These are phyloP conservation scores for Chaunax sp. DNA, from an alignment of 2,797 vertebrate species.

Conservation along the genomic window DNA sequence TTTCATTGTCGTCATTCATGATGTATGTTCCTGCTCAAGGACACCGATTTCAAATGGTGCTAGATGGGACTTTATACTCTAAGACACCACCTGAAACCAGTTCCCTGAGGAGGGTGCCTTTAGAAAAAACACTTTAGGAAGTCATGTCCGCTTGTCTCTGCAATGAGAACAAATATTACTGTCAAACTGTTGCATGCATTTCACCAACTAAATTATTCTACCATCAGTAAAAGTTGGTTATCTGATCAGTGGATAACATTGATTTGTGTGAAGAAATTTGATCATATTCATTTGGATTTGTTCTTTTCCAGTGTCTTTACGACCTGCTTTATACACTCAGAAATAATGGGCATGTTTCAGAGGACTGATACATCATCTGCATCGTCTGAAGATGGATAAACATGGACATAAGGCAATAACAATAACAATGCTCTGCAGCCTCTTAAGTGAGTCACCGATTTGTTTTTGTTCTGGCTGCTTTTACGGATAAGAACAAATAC, in stretches of 20 bases:
- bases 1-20: background rate
- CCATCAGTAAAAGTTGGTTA: background rate
- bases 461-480: conserved; percentile 6
- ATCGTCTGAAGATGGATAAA: no score
- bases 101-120: conserved; percentile 92
- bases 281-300: no score
- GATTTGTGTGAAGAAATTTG: no score
- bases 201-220: background rate
- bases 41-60: conserved; percentile 99
- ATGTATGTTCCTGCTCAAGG: conserved; percentile 91
- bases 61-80: conserved; percentile 96
- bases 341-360: no score
- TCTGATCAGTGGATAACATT: background rate
- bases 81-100: conserved; percentile 99
- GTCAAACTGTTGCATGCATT: conserved; percentile 7
- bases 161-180: conserved; percentile 19
- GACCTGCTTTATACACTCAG: no score
- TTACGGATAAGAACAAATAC: background rate
- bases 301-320: no score
- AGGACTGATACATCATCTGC: no score
- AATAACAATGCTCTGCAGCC: background rate
- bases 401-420: no score
- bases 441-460: background rate
- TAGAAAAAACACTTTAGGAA: background rate
- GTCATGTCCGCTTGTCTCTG: conserved; percentile 25